A percentile compares a stretch with the other conserved stretches of the same genome.
These are phyloP conservation scores for Sycophaga agraensis DNA, from an alignment of 1,140 invertebrate species.

Conservation along the genomic window DNA sequence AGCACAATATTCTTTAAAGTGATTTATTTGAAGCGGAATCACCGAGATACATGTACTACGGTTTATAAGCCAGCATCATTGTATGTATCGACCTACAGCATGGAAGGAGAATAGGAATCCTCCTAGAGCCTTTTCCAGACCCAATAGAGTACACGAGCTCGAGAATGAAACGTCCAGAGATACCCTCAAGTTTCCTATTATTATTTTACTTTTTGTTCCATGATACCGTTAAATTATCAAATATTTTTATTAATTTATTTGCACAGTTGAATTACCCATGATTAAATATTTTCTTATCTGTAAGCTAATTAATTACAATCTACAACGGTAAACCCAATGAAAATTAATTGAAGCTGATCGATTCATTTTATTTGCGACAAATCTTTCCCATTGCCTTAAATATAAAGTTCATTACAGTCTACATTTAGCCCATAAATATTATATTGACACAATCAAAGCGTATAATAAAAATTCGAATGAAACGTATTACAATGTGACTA, in stretches of 20 bases:
- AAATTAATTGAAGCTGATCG: slow-evolving; percentile 6
- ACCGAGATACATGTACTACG: too few relatives aligned
- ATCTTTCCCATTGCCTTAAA: too few relatives aligned
- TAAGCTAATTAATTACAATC: slow-evolving; percentile 18
- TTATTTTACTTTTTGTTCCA: not conserved
- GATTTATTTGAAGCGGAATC: not conserved
- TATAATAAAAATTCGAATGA: too few relatives aligned
- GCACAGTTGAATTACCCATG: not conserved
- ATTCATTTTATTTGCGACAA: slow-evolving; percentile 11
- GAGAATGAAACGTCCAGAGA: not conserved
- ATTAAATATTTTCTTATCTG: not conserved
- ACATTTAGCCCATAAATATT: too few relatives aligned
- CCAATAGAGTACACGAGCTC: too few relatives aligned
- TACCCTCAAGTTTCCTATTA: not conserved
- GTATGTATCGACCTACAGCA: too few relatives aligned
- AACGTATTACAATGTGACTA: too few relatives aligned
- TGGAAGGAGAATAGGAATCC: too few relatives aligned
- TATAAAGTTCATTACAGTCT: too few relatives aligned
- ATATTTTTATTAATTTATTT: not conserved
- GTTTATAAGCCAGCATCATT: too few relatives aligned
- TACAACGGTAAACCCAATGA: not conserved
- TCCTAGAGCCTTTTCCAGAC: too few relatives aligned
- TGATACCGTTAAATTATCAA: not conserved
- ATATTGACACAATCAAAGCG: too few relatives aligned
- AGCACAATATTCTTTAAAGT: not conserved